Base-by-base conservation (phyloP, 2,113 vertebrate genomes). In the Erythrolamprus reginae region DNA sequence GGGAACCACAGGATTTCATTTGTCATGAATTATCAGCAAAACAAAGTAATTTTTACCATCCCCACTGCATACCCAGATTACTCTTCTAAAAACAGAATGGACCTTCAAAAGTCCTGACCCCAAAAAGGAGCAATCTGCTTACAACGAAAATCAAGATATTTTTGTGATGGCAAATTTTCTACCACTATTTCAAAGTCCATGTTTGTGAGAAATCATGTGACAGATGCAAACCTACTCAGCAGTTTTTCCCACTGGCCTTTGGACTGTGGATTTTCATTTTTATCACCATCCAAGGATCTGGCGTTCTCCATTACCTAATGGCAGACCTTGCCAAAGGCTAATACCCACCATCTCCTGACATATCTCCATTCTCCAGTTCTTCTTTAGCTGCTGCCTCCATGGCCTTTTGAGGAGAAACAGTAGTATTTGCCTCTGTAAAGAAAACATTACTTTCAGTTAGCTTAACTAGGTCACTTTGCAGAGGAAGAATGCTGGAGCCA, bases 291-390 rank as follows among this genome's bases (percentile, higher is more conserved):
- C 28, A 55, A 56, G 38, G 28, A 61, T 26, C n/a, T 84, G 28
- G 19, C 61, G 38, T 70, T 15, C 23, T 38, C 82, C n/a, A 28
- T 86, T 21, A 70, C 9, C 10, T 38, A 86, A 45, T 17, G 24
- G 50, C 24, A 5, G 86, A 12, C 8, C 5, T 45, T 50, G 47
- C 83, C 12, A 5, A 3, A 28, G 33, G 15, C 5, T 10, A 82
- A 21, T 45, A 24, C 91, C 55, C 85, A 92, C 91, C 91, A 88
- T 42, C 85, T 53, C 85, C 55, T 2, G 65, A 23, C 47, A 70
- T 47, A 3, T 84, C 70, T 87, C 91, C 91, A 19, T 92, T 92
- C 70, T 90, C 52, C 70, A 92, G 91, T 33, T 45, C 24, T 38
- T 89, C 88, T 61, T 48, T 55, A 23, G 91, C 45, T 4, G 84